phyloP scores from a whole-genome alignment of 2,797 vertebrate genomes.

The Synanceia verrucosa region DNA sequence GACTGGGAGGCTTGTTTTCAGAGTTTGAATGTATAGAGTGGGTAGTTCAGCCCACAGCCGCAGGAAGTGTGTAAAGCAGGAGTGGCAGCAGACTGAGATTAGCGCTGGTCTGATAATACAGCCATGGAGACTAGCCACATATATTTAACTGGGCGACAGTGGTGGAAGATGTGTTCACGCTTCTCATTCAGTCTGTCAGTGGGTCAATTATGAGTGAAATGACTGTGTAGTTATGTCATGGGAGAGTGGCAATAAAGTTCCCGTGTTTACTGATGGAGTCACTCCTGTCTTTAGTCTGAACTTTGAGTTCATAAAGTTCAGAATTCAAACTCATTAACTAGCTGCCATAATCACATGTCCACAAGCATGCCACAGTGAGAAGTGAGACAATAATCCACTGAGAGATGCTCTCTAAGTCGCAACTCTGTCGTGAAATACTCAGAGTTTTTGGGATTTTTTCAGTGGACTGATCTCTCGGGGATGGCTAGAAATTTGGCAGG shows the following conservation, averaged over 20 bases:
- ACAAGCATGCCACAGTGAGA: background rate
- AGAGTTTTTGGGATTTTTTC: conserved; percentile 40
- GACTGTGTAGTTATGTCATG: background rate
- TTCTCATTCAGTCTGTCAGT: conserved; percentile 26
- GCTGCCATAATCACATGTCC: background rate
- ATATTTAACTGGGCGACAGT: conserved; percentile 31
- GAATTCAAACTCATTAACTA: background rate
- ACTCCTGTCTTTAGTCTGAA: background rate
- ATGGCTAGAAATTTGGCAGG: conserved; percentile 63
- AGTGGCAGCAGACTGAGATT: conserved; percentile 34
- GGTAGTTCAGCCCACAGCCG: conserved; percentile 29
- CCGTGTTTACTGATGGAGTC: background rate
- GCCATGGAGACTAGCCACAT: conserved; percentile 14
- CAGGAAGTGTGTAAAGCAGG: too few species aligned
- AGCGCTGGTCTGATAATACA: conserved; percentile 32
- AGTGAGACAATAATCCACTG: conserved; percentile 28
- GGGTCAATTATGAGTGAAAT: conserved; percentile 21
- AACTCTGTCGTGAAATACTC: conserved; percentile 65
- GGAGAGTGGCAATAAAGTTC: background rate
- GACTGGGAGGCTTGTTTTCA: conserved; percentile 38
- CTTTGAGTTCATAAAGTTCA: background rate
- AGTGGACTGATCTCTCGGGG: conserved; percentile 12
- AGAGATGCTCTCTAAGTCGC: conserved; percentile 23
- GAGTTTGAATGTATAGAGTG: conserved; percentile 20
- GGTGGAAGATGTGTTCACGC: conserved; percentile 27